These are phyloP conservation scores for Boleophthalmus pectinirostris DNA, from an alignment of 2,113 vertebrate genomes.

Conservation along the genomic window DNA sequence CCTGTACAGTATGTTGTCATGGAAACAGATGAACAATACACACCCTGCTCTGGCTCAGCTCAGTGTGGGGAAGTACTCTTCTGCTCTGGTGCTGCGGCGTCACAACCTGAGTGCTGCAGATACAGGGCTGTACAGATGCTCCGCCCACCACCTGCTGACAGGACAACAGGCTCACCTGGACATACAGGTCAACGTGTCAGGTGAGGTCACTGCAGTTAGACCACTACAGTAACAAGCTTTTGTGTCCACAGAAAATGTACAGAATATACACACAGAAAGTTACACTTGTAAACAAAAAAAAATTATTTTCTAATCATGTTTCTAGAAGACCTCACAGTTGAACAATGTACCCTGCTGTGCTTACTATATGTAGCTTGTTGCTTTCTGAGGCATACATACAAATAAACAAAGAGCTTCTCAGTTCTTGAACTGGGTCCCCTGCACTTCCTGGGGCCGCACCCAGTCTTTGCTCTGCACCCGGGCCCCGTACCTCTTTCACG, in stretches of 20 bases:
- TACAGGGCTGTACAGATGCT: constrained; percentile 88
- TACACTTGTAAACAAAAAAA: no score
- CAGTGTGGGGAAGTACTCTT: constrained; percentile 78
- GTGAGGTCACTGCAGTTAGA: constrained; percentile 61
- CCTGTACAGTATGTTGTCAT: constrained; percentile 86
- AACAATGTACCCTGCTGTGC: neutral
- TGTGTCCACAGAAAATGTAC: neutral
- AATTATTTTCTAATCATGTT: no score
- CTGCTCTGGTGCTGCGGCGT: constrained; percentile 78
- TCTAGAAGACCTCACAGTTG: neutral
- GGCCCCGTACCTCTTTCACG: constrained; percentile 91
- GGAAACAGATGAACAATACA: constrained; percentile 75
- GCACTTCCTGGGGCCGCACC: constrained; percentile 78
- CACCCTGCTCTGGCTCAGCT: constrained; percentile 59
- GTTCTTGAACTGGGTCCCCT: constrained; percentile 82
- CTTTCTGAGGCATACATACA: constrained; percentile 37
- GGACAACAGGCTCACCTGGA: constrained; percentile 83
- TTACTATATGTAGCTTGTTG: neutral
- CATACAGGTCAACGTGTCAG: constrained; percentile 85
- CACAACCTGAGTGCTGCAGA: constrained; percentile 84
- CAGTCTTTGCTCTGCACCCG: constrained; percentile 83
- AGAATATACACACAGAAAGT: neutral
- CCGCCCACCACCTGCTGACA: constrained; percentile 82
- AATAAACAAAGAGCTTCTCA: constrained; percentile 52
- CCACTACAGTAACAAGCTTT: neutral